Base-by-base conservation (phyloP, 2,113 vertebrate species). In the Chrysemys picta region DNA sequence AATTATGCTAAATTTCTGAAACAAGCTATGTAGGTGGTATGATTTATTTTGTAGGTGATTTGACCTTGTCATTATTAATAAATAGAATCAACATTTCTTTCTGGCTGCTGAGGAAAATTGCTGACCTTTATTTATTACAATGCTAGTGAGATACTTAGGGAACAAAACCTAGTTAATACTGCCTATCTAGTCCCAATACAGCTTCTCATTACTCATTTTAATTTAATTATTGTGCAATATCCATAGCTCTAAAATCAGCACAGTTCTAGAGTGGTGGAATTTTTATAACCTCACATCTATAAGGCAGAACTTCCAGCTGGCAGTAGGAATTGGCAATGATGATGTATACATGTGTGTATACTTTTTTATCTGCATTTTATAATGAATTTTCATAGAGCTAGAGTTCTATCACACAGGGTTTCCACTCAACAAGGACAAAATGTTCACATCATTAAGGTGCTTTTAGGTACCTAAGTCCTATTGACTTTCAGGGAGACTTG, bases 331-430 rank as follows among this genome's bases (percentile, higher is more conserved):
- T 54, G 10, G 53, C 65, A 72, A 72, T 72, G 65, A 38, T 38
- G 38, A 72, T 21, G 19, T n/a, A 72, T 72, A 72, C 65, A 29
- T 27, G 45, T 1, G 1, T 52, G 24, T 25, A 25, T 0, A 1
- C 42, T 13, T 84, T 65, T 90, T 85, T 90, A 19, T 80, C 25
- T 78, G 42, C 75, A 45, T 47, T 85, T 85, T 31, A 8, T 85
- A 54, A 8, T 22, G 10, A 65, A 14, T 21, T 85, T 90, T 84
- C 62, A 69, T 69, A 80, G 2, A 45, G 5, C 27, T 65, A 80
- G 13, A 79, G 13, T 52, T 42, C 42, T 11, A 24, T 80, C n/a
- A 72, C 65, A 65, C 10, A 45, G 5, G 27, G 7, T 72, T 38
- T 72, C 9, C n/a, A 78, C 6, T 25, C 42, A 47, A 42, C 72